These are phyloP conservation scores for Teleogryllus oceanicus DNA, from an alignment of 2,888 invertebrate species.

Conservation along the genomic window DNA sequence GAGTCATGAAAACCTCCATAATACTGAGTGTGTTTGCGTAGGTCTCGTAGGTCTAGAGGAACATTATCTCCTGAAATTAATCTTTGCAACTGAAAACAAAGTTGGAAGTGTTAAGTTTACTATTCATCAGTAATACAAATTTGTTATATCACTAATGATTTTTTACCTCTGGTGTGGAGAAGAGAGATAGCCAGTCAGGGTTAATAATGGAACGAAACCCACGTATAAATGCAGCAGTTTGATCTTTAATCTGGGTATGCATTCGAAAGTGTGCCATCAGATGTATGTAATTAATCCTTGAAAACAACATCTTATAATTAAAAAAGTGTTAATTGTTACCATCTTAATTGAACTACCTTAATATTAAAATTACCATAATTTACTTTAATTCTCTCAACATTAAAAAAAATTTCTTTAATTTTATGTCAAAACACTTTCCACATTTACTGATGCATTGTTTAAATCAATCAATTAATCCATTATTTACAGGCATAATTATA, in stretches of 20 bases:
- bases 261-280: conserved; percentile 98
- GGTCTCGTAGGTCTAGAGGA: conserved; percentile 82
- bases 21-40: conserved; percentile 91
- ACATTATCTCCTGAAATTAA: conserved; percentile 94
- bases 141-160: neutral
- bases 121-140: too few relatives aligned
- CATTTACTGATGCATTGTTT: too few relatives aligned
- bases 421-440: too few relatives aligned
- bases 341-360: too few relatives aligned
- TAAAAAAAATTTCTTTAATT: too few relatives aligned
- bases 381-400: too few relatives aligned
- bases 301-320: conserved; percentile 39
- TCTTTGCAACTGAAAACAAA: conserved; percentile 68
- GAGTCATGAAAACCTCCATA: conserved; percentile 99
- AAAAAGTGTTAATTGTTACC: too few relatives aligned
- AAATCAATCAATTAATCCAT: too few relatives aligned
- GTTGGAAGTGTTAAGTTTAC: too few relatives aligned
- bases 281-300: conserved; percentile 94
- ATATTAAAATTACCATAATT: too few relatives aligned
- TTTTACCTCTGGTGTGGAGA: conserved; percentile 87
- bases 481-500: neutral
- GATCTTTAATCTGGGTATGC: conserved; percentile 96
- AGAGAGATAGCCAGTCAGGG: conserved; percentile 89
- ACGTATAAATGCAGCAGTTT: conserved; percentile 92
- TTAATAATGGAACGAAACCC: conserved; percentile 95